Evolutionary conservation across 1,140 invertebrate genomes (phyloP), one percentile per base, ranked within the genome.

Genomic region (Harpegnathos saltator): DNA sequence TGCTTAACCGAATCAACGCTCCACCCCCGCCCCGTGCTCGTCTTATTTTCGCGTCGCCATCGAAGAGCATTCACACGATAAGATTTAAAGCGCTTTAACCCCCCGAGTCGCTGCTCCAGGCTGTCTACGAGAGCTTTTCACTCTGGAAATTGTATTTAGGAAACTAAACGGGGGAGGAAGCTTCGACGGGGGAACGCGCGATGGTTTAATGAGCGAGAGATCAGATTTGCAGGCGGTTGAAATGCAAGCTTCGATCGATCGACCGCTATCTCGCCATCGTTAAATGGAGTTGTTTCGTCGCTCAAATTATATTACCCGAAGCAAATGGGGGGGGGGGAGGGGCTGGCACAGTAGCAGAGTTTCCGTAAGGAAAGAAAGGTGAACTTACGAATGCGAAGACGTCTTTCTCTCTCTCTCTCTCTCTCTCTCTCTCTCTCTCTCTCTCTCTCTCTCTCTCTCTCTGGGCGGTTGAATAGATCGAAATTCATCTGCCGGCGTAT

Each of bases 1-100:
- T 80, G 75, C 59, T 69, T 80, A 80, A 68, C 75, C 63, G 22
- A 69, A 80, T 80, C 75, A 78, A n/a, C n/a, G 22, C 3, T 33
- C 59, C 19, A n/a, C 14, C 26, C 5, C 22, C 33, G 2, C 15
- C 63, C 56, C 5, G 29, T 29, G 19, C 63, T 56, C 15, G 50
- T 29, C 52, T 77, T 77, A 77, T 54, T 66, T 26, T 59, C 52
- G 29, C 7, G 52, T 69, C 52, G 11, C 63, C 22, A 48, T 78
- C 63, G 75, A 78, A 48, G 63, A 78, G 50, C 61, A 54, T 77
- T 68, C 62, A 24, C 74, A 26, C 63, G 62, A 78, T 68, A 78
- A 68, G 63, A 78, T 78, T 68, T 56, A 56, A 78, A 44, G 15
- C 15, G 17, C 17, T 78, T 24, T n/a, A 78, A 11, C 26, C 38